Evolutionary conservation across 2,797 vertebrate species (phyloP).

Genomic region (Coreius guichenoti): DNA sequence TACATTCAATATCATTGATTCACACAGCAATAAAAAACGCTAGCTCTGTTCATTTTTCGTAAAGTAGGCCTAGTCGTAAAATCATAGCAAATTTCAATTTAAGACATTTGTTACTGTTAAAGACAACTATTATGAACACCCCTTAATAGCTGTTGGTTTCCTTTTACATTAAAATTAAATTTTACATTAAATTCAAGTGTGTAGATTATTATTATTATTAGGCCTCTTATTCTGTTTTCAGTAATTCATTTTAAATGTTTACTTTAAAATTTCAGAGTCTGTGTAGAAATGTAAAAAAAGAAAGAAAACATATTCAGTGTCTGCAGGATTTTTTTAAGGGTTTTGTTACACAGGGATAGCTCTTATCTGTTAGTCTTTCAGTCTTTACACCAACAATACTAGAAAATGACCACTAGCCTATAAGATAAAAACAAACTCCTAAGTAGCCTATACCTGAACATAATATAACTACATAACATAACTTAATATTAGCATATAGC

Average conservation of each 20-base stretch:
- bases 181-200: background rate
- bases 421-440: background rate
- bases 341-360: constrained; percentile 54
- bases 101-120: background rate
- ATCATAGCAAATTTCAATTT: background rate
- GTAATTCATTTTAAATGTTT: background rate
- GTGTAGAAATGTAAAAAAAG: background rate
- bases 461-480: background rate
- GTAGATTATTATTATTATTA: background rate
- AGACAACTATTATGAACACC: background rate
- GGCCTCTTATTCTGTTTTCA: background rate
- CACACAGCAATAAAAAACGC: constrained; percentile 5
- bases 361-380: constrained; percentile 49
- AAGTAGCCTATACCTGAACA: background rate
- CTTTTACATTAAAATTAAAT: background rate
- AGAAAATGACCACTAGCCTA: background rate
- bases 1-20: constrained; percentile 3
- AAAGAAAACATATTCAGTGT: constrained; percentile 52
- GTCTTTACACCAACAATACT: constrained; percentile 61
- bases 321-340: constrained; percentile 55
- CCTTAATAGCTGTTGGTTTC: background rate
- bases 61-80: background rate
- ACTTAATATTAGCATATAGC: background rate
- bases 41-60: background rate
- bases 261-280: background rate